Percentiles rank a stretch among this genome's conserved stretches.
Evolutionary conservation across 2,888 invertebrate species (phyloP).

Genomic region (Amaurobius ferox): DNA sequence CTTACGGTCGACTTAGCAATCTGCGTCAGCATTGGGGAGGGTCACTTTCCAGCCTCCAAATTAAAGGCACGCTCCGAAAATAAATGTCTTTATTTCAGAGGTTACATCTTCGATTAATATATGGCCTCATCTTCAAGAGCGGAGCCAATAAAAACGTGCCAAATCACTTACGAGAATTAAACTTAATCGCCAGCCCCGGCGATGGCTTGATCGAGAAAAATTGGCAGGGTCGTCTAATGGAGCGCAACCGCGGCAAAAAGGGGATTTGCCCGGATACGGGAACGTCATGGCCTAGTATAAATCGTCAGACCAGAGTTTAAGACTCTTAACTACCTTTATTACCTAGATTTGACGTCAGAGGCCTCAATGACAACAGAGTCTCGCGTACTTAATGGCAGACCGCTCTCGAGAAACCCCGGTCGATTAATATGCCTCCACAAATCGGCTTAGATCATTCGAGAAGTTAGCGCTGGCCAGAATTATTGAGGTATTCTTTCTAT

Average conservation of each 20-base stretch:
- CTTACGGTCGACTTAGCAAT: conserved; percentile 69
- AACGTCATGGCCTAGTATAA: conserved; percentile 70
- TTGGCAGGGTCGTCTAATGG: conserved; percentile 70
- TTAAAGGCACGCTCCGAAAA: conserved; percentile 69
- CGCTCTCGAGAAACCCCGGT: background rate
- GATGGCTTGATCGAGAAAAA: conserved; percentile 72
- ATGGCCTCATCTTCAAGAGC: conserved; percentile 69
- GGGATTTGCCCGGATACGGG: conserved; percentile 71
- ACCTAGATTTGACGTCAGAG: conserved; percentile 29
- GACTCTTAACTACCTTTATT: conserved; percentile 72
- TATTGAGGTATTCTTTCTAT: background rate
- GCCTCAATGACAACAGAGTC: conserved; percentile 29
- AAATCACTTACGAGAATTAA: conserved; percentile 73
- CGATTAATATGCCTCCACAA: conserved; percentile 12
- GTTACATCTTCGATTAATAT: conserved; percentile 73
- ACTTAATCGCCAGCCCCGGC: conserved; percentile 71
- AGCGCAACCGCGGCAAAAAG: conserved; percentile 70
- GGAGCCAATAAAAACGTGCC: conserved; percentile 73
- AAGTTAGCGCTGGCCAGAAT: background rate
- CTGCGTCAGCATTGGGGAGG: conserved; percentile 49
- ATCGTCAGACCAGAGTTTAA: conserved; percentile 72
- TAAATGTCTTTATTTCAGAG: conserved; percentile 72
- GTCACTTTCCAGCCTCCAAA: conserved; percentile 62
- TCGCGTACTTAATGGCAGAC: conserved; percentile 34
- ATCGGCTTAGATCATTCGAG: conserved; percentile 11